Conservation (phyloP, 2,113 vertebrate species). For the Gyps fulvus region DNA sequence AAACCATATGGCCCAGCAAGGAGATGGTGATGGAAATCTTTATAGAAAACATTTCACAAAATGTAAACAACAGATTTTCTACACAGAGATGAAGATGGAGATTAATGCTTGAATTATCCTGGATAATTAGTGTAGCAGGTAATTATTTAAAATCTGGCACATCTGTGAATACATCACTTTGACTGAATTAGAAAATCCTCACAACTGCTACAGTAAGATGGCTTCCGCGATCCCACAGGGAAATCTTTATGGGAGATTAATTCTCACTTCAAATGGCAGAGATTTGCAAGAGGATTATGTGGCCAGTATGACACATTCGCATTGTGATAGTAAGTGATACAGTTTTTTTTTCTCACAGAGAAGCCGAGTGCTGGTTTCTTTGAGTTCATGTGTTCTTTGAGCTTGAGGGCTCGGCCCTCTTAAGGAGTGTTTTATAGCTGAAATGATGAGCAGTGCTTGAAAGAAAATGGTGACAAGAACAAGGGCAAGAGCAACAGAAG, state of each 20-base stretch:
- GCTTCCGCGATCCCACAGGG: not conserved
- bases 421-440: not conserved
- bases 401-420: not conserved
- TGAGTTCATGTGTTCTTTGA: not conserved
- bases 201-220: not conserved
- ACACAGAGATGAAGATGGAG: not conserved
- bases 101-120: slow-evolving; percentile 40
- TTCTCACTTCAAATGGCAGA: slow-evolving; percentile 51
- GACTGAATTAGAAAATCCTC: slow-evolving; percentile 23
- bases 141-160: slow-evolving; percentile 39
- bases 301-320: not conserved
- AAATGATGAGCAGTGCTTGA: not conserved
- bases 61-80: slow-evolving; percentile 41
- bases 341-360: not conserved
- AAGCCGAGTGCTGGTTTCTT: not conserved
- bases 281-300: slow-evolving; percentile 45
- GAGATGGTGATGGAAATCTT: not conserved
- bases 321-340: not conserved
- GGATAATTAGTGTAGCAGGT: slow-evolving; percentile 55
- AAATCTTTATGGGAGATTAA: slow-evolving; percentile 35
- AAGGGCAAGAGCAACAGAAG: not conserved
- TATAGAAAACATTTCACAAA: not conserved
- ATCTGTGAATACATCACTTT: slow-evolving; percentile 25
- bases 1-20: not conserved
- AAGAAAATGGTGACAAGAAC: not conserved